Conservation (phyloP, 2,797 vertebrate genomes). For the Petrocephalus schoutedeni region DNA sequence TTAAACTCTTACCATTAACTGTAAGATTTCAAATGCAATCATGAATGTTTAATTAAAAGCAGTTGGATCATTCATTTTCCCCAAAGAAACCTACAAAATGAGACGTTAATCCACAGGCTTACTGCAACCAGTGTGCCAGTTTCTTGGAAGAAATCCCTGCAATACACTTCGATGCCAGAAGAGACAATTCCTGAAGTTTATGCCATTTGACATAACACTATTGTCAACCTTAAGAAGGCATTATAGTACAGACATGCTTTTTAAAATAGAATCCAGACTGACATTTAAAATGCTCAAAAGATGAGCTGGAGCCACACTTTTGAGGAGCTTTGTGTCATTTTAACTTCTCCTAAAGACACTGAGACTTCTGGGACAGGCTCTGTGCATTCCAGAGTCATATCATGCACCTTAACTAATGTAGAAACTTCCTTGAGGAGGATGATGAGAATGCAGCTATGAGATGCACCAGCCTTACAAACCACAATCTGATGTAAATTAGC, state of each 20-base stretch:
- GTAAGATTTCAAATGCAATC: slow-evolving; percentile 10
- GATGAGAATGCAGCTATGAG: not conserved
- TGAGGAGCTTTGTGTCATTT: not conserved
- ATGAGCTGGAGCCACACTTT: not conserved
- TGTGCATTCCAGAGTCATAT: not conserved
- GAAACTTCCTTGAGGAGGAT: not conserved
- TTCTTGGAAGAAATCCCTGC: not conserved
- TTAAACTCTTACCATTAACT: not conserved
- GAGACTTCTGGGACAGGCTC: not conserved
- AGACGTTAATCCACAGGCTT: slow-evolving; percentile 19
- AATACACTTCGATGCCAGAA: not conserved
- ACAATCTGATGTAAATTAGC: not conserved
- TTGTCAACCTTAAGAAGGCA: slow-evolving; percentile 7
- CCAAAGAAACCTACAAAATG: slow-evolving; percentile 13
- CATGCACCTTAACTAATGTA: not conserved
- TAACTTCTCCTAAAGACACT: not conserved
- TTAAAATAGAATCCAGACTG: not conserved
- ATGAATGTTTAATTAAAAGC: slow-evolving; percentile 17
- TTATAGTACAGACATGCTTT: slow-evolving; percentile 3
- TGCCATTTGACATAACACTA: not conserved
- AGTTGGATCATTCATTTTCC: not conserved
- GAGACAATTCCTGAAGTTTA: slow-evolving; percentile 17
- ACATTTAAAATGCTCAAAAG: slow-evolving; percentile 7
- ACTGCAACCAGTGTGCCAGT: not conserved
- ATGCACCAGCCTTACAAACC: not conserved